These are phyloP conservation scores for Deilephila elpenor DNA, from an alignment of 2,888 invertebrate genomes.

Conservation along the genomic window DNA sequence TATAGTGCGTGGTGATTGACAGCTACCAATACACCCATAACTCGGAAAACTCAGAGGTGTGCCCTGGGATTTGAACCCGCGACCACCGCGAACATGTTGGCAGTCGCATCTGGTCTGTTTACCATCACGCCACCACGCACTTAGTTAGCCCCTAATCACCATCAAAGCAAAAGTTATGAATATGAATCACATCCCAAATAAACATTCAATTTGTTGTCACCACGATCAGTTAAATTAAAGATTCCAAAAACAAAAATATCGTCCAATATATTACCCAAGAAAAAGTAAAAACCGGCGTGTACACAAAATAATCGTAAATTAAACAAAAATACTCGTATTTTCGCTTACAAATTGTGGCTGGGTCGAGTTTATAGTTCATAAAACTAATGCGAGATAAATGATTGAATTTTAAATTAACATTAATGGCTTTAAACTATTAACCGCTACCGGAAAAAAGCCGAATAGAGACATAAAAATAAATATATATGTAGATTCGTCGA, in stretches of 20 bases:
- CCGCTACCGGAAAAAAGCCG: conserved; percentile 81
- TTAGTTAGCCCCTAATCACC: background rate
- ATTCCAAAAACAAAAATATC: conserved; percentile 17
- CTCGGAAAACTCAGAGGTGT: no score
- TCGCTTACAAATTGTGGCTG: conserved; percentile 79
- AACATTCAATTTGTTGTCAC: conserved; percentile 29
- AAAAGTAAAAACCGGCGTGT: conserved; percentile 37
- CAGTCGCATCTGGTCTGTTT: no score
- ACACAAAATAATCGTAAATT: conserved; percentile 65
- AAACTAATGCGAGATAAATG: conserved; percentile 79
- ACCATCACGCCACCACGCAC: no score
- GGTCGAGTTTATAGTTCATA: conserved; percentile 73
- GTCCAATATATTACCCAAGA: conserved; percentile 24
- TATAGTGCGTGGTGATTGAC: no score
- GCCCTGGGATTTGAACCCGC: no score
- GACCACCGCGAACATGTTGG: no score
- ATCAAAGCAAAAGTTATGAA: background rate
- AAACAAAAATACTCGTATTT: conserved; percentile 56
- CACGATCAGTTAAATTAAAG: conserved; percentile 28
- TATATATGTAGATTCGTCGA: conserved; percentile 79
- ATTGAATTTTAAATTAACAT: conserved; percentile 80
- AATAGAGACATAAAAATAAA: conserved; percentile 84
- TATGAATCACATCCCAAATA: background rate
- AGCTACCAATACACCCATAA: no score
- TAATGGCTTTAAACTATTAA: conserved; percentile 82